Conservation (phyloP, 2,113 vertebrate genomes). For the Willisornis vidua region DNA sequence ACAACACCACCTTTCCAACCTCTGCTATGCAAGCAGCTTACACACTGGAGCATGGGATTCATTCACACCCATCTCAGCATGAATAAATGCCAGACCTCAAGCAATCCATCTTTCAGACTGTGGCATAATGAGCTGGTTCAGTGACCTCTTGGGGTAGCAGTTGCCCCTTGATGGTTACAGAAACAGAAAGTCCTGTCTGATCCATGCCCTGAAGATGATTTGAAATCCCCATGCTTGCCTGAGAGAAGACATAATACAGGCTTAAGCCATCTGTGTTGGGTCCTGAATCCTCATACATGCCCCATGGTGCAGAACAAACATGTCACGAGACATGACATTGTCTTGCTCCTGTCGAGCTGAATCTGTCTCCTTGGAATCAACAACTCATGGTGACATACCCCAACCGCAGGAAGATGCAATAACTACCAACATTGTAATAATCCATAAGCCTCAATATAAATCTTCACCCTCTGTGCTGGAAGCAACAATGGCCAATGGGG, state of each 20-base stretch:
- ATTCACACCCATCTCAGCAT: not conserved
- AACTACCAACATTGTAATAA: not conserved
- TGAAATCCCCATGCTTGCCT: not conserved
- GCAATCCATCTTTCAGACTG: not conserved
- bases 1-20: not conserved
- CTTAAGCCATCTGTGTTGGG: not conserved
- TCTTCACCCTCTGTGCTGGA: not conserved
- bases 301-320: not conserved
- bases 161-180: conserved; percentile 1
- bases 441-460: not conserved
- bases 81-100: conserved; percentile 5
- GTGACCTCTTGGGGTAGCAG: conserved; percentile 4
- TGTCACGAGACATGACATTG: not conserved
- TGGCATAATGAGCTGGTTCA: conserved; percentile 5
- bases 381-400: not conserved
- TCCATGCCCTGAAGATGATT: not conserved
- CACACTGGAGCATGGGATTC: not conserved
- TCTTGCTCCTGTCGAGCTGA: not conserved
- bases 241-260: not conserved
- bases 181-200: not conserved
- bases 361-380: not conserved
- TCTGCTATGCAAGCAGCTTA: not conserved
- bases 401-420: not conserved
- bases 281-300: not conserved
- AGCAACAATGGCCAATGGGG: not conserved